Evolutionary conservation across 2,797 vertebrate species (phyloP), one percentile per base, ranked within the genome.

Genomic region (Poliocrania exsul): DNA sequence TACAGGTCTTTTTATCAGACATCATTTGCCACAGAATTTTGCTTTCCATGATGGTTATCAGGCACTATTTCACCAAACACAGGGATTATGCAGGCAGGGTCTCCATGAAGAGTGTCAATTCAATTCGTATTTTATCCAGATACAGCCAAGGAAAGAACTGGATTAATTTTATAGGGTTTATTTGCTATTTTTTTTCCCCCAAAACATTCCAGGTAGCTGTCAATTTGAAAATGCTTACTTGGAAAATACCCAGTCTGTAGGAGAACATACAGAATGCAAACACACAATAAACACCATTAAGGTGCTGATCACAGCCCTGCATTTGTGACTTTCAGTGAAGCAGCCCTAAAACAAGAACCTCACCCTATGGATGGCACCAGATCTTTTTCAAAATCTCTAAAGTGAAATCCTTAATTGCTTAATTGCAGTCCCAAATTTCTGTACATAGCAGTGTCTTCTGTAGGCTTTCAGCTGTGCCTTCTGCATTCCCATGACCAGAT

Each of bases 401-500:
- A 31, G 28, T 6, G 9, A 87, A 51, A 61, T 58, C 28, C 12
- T 57, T 37, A 75, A n/a, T 42, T 42, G 33, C 3, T 47, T 67
- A 11, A 49, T 66, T 62, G 16, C 6, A 37, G 5, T 42, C 11
- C 35, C 20, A 40, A 37, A 58, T 0, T 50, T 50, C 16, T 0
- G 1, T 3, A 42, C 7, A 5, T 0, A 13, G 18, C 29, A 58
- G 72, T 82, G 85, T 66, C 33, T 66, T 56, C 28, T 56, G 31
- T 28, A 74, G 31, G 23, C 16, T 88, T 91, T 73, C 49, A 78
- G 10, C 2, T 47, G 56, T n/a, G 70, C 14, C 25, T 80, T 54
- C 65, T 86, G 21, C 37, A 73, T 38, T 70, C 56, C 18, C 16
- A 4, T n/a, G 12, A 21, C 58, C 61, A 33, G 40, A 15, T 10